Conservation (phyloP, 2,113 vertebrate genomes). For the Setophaga petechia region DNA sequence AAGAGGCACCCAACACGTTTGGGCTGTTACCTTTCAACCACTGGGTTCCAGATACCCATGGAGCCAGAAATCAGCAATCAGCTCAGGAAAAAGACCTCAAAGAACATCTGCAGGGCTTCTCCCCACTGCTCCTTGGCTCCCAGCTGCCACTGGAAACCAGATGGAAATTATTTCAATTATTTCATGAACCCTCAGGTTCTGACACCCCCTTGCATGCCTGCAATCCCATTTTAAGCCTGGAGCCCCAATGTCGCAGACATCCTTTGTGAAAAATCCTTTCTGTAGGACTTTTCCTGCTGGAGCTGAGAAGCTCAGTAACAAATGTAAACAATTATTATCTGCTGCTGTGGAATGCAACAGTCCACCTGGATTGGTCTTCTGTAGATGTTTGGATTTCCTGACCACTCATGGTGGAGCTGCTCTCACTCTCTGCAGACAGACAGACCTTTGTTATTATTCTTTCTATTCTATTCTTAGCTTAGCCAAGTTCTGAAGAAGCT, state of each 20-base stretch:
- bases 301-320: no score
- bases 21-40: not conserved
- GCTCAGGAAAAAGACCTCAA: not conserved
- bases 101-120: not conserved
- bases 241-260: not conserved
- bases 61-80: not conserved
- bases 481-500: no score
- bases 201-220: not conserved
- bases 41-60: rapidly evolving
- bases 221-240: not conserved
- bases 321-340: no score
- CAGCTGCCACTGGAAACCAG: not conserved
- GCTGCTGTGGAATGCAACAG: no score
- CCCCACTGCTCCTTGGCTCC: not conserved
- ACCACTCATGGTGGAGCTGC: no score
- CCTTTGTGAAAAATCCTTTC: no score
- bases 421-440: no score
- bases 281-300: no score
- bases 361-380: no score
- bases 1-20: not conserved
- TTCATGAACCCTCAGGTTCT: not conserved
- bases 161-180: not conserved
- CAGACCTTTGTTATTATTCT: no score
- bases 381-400: no score
- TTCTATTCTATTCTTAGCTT: no score